Evolutionary conservation across 2,113 vertebrate species (phyloP), one percentile per base, ranked within the genome.

Genomic region (Scytalopus superciliaris): DNA sequence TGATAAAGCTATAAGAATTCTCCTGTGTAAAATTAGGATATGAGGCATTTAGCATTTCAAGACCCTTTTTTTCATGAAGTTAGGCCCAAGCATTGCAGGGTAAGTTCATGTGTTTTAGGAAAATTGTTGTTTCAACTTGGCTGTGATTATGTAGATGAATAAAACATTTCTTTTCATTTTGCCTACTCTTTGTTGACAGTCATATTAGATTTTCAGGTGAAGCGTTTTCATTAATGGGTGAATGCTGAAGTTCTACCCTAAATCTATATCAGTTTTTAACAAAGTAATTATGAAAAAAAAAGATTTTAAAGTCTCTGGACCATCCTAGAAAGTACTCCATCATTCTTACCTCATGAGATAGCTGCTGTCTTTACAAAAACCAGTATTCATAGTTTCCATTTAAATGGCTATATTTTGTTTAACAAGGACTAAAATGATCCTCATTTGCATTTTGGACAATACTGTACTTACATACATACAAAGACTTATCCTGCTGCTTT

Each of bases 1-100:
- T 96, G 87, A 45, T 88, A 81, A 95, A 87, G 37, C 84, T 74
- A 88, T 91, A 95, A 87, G 53, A 21, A 84, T 96, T 88, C 78
- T 96, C 87, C 27, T 59, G 82, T 74, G 63, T 90, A 88, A 96
- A 94, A 83, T 87, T 91, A 90, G 18, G 52, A 22, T 62, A 62
- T 40, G 93, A 94, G 40, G 64, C 50, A 45, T 92, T 89, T 95
- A 86, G 39, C 82, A 63, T 91, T 90, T 81, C 68, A 64, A 40
- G 83, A 52, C 27, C 4, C 44, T 12, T 15, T 39, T 96, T 92
- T 78, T 49, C 50, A 64, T 50, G 12, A 90, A 53, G 31, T 94
- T 91, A 96, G 73, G 70, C 42, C 14, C 25, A 94, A 68, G 67
- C 15, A 75, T 79, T 91, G 10, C 31, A 96, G 19, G 25, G 35